Evolutionary conservation across 1,140 invertebrate genomes (phyloP).

Genomic region (Ridgeia piscesae): DNA sequence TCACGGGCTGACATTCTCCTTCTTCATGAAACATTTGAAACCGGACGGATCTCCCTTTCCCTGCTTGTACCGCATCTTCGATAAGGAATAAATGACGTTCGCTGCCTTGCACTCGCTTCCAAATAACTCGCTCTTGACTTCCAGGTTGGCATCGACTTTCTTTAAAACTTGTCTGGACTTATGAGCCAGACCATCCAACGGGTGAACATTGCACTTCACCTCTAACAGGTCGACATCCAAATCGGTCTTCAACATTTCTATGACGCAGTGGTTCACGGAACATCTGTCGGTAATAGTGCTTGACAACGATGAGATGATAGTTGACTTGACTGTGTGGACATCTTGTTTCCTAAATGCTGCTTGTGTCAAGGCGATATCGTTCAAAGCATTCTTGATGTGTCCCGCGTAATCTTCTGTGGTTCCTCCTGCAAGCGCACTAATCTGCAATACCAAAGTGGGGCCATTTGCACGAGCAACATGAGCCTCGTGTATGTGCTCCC

Average conservation of each 20-base stretch:
- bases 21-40: constrained; percentile 22
- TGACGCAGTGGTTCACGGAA: constrained; percentile 23
- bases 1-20: constrained; percentile 3
- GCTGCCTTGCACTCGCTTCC: constrained; percentile 10
- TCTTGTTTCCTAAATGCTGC: no score
- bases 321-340: no score
- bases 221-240: constrained; percentile 14
- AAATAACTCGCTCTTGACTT: constrained; percentile 10
- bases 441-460: no score
- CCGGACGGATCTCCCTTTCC: constrained; percentile 22
- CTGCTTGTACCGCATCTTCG: constrained; percentile 21
- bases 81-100: constrained; percentile 13
- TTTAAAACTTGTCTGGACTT: constrained; percentile 11
- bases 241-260: constrained; percentile 8
- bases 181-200: constrained; percentile 14
- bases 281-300: constrained; percentile 7
- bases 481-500: no score
- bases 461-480: no score
- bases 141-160: neutral
- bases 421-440: no score
- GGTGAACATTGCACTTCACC: constrained; percentile 24
- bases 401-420: no score
- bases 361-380: no score
- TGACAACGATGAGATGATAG: no score
- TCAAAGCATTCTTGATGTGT: no score